These are phyloP conservation scores for Cheilosia variabilis DNA, from an alignment of 2,888 invertebrate genomes.

Conservation along the genomic window DNA sequence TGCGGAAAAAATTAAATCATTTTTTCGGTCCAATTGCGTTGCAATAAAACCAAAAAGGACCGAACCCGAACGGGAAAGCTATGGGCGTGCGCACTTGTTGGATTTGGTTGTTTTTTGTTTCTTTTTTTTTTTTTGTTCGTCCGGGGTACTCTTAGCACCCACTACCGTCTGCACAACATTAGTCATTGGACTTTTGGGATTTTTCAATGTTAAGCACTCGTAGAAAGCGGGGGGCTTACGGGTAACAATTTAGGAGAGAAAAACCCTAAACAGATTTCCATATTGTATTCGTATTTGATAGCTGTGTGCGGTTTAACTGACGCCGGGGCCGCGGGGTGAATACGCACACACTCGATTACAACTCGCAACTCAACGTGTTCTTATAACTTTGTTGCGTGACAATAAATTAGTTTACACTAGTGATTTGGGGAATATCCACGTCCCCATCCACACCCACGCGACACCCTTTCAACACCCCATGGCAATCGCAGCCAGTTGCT, in stretches of 20 bases:
- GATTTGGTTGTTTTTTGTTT: conserved; percentile 23
- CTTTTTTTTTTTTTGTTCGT: conserved; percentile 24
- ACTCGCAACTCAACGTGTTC: conserved; percentile 27
- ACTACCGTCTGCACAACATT: conserved; percentile 47
- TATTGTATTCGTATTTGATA: conserved; percentile 63
- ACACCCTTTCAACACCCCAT: conserved; percentile 42
- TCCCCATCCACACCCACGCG: conserved; percentile 26
- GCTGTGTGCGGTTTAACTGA: not conserved
- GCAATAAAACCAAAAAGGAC: conserved; percentile 64
- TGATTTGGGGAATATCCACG: conserved; percentile 33
- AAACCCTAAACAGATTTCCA: conserved; percentile 30
- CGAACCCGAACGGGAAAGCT: conserved; percentile 66
- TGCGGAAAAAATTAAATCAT: conserved; percentile 69
- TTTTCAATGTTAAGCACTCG: conserved; percentile 68
- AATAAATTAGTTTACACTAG: conserved; percentile 70
- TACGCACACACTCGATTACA: not conserved
- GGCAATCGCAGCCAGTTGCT: conserved; percentile 24
- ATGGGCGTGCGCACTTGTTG: conserved; percentile 75
- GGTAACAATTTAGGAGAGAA: conserved; percentile 56
- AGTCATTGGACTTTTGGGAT: conserved; percentile 75
- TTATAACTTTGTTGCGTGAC: conserved; percentile 71
- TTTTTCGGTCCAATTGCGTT: conserved; percentile 73
- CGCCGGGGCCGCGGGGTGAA: not conserved
- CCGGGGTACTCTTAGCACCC: not conserved
- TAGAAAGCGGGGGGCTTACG: conserved; percentile 53